These are phyloP conservation scores for Parauchenoglanis punctatus DNA, from an alignment of 2,797 vertebrate genomes.

Conservation along the genomic window DNA sequence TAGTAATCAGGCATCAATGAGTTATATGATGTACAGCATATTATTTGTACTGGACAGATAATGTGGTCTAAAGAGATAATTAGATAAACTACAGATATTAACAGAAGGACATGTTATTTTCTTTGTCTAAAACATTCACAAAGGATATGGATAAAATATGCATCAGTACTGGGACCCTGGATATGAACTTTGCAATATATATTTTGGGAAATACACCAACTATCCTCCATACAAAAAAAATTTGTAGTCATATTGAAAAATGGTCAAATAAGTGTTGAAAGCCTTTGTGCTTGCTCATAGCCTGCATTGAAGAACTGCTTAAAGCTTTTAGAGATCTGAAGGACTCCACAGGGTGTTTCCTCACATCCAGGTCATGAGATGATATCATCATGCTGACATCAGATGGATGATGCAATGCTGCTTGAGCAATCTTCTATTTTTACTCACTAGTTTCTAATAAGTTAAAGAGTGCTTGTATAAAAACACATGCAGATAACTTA, in stretches of 20 bases:
- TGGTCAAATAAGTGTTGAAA: neutral
- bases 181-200: neutral
- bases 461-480: neutral
- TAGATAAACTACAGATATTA: neutral
- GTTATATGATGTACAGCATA: neutral
- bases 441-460: neutral
- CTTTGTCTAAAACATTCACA: neutral
- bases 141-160: neutral
- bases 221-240: too few species aligned
- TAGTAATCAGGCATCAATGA: neutral
- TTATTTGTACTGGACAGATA: neutral
- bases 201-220: neutral
- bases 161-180: neutral
- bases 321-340: neutral
- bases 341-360: slow-evolving; percentile 22
- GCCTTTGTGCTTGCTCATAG: neutral
- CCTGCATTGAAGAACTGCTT: neutral
- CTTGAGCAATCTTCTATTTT: slow-evolving; percentile 1
- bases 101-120: neutral
- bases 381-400: slow-evolving; percentile 51
- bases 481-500: neutral
- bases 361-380: slow-evolving; percentile 35
- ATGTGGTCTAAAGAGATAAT: neutral
- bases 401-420: slow-evolving; percentile 47
- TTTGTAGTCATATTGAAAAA: too few species aligned